Evolutionary conservation across 92 coral and sea anemone genomes (phyloP).

Genomic region (Isaurus tuberculatus): DNA sequence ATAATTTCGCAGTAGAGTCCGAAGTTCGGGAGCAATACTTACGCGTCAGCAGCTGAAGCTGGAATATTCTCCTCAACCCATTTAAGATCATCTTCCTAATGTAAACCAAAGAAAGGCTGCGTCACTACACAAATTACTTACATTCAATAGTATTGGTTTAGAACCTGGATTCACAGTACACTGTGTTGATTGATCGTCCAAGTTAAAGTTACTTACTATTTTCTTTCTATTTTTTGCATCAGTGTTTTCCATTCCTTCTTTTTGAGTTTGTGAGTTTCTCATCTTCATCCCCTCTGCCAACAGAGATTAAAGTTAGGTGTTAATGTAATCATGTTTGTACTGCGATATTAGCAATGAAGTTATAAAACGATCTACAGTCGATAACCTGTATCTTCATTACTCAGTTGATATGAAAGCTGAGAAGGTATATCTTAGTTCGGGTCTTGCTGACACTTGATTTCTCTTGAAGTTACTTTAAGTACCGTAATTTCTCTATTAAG

Average conservation of each 20-base stretch:
- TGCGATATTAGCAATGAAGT: too few species aligned
- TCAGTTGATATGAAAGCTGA: too few species aligned
- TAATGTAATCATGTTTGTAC: neutral
- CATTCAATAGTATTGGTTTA: neutral
- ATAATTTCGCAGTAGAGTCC: neutral
- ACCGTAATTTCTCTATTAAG: too few species aligned
- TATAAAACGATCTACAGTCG: too few species aligned
- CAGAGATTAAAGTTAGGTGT: too few species aligned
- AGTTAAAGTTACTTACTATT: constrained; percentile 17
- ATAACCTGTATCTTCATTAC: too few species aligned
- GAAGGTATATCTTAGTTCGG: too few species aligned
- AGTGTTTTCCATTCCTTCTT: constrained; percentile 77
- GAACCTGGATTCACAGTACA: too few species aligned
- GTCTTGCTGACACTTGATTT: too few species aligned
- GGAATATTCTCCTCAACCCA: constrained; percentile 99
- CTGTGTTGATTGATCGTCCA: neutral
- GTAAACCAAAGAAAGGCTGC: neutral
- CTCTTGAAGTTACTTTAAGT: too few species aligned
- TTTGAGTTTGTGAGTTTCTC: constrained; percentile 72
- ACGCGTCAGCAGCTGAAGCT: constrained; percentile 96
- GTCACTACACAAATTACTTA: neutral
- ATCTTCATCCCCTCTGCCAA: constrained; percentile 96
- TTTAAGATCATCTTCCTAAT: constrained; percentile 94
- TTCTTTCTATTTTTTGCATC: constrained; percentile 74
- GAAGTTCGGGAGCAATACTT: constrained; percentile 28